Percentiles rank a stretch among this genome's conserved stretches.
Conservation (phyloP, 23 tunicate genomes). For the Halocynthia roretzi region DNA sequence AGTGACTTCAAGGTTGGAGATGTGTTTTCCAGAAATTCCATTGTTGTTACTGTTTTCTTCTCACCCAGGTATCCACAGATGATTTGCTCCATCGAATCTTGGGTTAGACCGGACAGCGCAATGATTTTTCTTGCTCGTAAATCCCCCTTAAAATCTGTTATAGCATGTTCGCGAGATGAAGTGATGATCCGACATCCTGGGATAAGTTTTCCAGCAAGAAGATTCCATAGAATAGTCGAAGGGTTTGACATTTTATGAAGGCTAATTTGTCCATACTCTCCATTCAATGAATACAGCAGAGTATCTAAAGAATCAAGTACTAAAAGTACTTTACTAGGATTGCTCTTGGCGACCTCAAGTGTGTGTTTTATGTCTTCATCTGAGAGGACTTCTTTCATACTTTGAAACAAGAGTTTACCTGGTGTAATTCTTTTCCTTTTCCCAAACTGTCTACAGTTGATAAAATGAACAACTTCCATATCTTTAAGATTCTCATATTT, state of each 20-base stretch:
- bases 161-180: not conserved
- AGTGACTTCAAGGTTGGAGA: not conserved
- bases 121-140: not conserved
- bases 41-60: not conserved
- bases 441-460: too few relatives aligned
- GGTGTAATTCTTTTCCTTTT: too few relatives aligned
- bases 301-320: conserved; percentile 2
- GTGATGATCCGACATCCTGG: conserved; percentile 1
- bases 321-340: not conserved
- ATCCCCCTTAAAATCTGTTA: not conserved
- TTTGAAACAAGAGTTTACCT: too few relatives aligned
- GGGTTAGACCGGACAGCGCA: not conserved
- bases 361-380: not conserved
- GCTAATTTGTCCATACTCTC: not conserved
- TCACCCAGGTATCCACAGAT: not conserved
- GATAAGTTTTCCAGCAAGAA: conserved; percentile 3
- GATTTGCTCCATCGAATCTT: not conserved
- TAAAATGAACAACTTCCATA: too few relatives aligned
- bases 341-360: not conserved
- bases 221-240: not conserved
- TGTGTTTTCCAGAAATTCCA: not conserved
- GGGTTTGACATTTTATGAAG: not conserved
- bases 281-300: not conserved
- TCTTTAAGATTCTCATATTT: not conserved
- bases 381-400: too few relatives aligned